Evolutionary conservation across 2,888 invertebrate species (phyloP).

Genomic region (Eristalis intricaria): DNA sequence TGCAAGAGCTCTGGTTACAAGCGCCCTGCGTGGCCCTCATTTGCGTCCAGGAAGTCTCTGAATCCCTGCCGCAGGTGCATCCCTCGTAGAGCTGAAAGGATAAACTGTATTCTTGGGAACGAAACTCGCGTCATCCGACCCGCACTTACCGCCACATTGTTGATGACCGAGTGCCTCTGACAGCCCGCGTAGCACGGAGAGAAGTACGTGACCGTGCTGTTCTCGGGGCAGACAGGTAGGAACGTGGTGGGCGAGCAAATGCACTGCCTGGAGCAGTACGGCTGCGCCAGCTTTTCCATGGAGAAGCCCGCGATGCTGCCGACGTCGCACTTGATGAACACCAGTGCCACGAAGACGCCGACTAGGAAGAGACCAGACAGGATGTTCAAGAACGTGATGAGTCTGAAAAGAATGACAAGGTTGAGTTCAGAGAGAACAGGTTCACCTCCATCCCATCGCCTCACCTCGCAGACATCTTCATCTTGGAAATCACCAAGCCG

Average conservation of each 20-base stretch:
- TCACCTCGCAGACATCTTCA: constrained; percentile 82
- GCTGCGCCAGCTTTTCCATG: constrained; percentile 80
- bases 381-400: constrained; percentile 82
- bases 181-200: constrained; percentile 90
- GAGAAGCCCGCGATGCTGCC: constrained; percentile 82
- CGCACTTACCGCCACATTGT: constrained; percentile 78
- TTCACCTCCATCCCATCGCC: not conserved
- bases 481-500: constrained; percentile 83
- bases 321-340: constrained; percentile 82
- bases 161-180: constrained; percentile 79
- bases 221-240: constrained; percentile 85
- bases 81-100: constrained; percentile 81
- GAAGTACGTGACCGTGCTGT: constrained; percentile 84
- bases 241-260: constrained; percentile 82
- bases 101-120: not conserved
- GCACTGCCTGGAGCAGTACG: constrained; percentile 83
- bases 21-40: constrained; percentile 82
- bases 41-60: constrained; percentile 71
- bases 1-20: constrained; percentile 82
- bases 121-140: not conserved
- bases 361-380: constrained; percentile 80
- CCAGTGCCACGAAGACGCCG: constrained; percentile 81
- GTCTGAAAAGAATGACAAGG: constrained; percentile 72
- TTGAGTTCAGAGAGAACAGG: not conserved
- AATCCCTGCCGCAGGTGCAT: constrained; percentile 82